These are phyloP conservation scores for Tachina fera DNA, from an alignment of 2,888 invertebrate genomes.

Conservation along the genomic window DNA sequence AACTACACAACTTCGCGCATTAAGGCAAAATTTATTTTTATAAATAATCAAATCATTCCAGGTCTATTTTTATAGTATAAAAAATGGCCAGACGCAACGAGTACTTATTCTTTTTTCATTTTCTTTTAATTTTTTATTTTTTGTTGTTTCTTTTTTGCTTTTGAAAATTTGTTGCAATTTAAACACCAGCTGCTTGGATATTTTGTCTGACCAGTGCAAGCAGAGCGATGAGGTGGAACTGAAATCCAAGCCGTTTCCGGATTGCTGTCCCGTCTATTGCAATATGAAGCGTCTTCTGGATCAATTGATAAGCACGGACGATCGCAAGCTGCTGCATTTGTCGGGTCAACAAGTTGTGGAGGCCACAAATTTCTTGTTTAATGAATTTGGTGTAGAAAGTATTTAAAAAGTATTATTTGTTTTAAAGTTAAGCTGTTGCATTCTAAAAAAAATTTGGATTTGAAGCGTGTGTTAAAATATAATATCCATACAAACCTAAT, in stretches of 20 bases:
- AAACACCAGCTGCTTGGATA: slow-evolving; percentile 79
- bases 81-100: slow-evolving; percentile 82
- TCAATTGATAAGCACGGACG: slow-evolving; percentile 80
- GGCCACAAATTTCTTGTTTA: slow-evolving; percentile 74
- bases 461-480: no score
- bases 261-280: slow-evolving; percentile 82
- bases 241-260: slow-evolving; percentile 81
- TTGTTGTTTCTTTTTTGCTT: slow-evolving; percentile 37
- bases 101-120: slow-evolving; percentile 75
- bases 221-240: slow-evolving; percentile 82
- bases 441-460: no score
- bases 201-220: slow-evolving; percentile 80
- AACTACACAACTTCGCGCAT: no score
- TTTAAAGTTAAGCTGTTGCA: no score
- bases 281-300: slow-evolving; percentile 81
- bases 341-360: slow-evolving; percentile 74
- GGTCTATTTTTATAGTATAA: slow-evolving; percentile 83
- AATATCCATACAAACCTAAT: no score
- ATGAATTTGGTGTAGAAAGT: slow-evolving; percentile 78
- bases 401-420: slow-evolving; percentile 32
- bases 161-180: background rate
- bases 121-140: background rate
- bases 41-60: slow-evolving; percentile 82
- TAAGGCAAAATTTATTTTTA: slow-evolving; percentile 81
- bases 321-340: slow-evolving; percentile 78